These are phyloP conservation scores for Drosophila setifemur DNA, from an alignment of 1,140 invertebrate genomes.

Conservation along the genomic window DNA sequence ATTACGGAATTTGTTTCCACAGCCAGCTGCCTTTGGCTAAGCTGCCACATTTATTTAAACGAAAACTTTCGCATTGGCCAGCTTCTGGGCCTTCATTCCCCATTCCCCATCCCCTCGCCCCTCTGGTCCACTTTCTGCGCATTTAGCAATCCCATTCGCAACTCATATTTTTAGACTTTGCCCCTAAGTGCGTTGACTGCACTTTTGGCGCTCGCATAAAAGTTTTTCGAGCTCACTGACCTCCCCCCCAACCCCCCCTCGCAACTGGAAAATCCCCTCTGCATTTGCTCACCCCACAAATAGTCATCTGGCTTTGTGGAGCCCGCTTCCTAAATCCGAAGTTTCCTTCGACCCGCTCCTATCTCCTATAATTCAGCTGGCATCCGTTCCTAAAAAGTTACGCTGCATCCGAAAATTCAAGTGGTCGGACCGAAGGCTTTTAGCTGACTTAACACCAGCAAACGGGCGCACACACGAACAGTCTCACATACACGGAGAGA, in stretches of 20 bases:
- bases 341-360: constrained; percentile 10
- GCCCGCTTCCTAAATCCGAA: not conserved
- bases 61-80: constrained; percentile 31
- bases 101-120: not conserved
- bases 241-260: not conserved
- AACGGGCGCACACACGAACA: constrained; percentile 25
- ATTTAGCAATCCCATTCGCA: constrained; percentile 64
- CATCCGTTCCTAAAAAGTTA: constrained; percentile 76
- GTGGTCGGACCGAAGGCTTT: constrained; percentile 72
- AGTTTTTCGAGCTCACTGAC: constrained; percentile 46
- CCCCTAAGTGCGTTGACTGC: constrained; percentile 70
- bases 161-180: constrained; percentile 71
- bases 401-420: constrained; percentile 61
- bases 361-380: constrained; percentile 63
- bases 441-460: constrained; percentile 75
- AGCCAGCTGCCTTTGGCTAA: constrained; percentile 24
- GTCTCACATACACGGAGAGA: constrained; percentile 5
- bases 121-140: constrained; percentile 7
- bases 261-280: not conserved
- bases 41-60: constrained; percentile 59
- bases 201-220: constrained; percentile 70
- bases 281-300: constrained; percentile 18
- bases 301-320: constrained; percentile 59
- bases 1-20: constrained; percentile 32
- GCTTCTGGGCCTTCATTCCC: too few species aligned